Conservation (phyloP, 2,113 vertebrate species). For the Cavia porcellus region DNA sequence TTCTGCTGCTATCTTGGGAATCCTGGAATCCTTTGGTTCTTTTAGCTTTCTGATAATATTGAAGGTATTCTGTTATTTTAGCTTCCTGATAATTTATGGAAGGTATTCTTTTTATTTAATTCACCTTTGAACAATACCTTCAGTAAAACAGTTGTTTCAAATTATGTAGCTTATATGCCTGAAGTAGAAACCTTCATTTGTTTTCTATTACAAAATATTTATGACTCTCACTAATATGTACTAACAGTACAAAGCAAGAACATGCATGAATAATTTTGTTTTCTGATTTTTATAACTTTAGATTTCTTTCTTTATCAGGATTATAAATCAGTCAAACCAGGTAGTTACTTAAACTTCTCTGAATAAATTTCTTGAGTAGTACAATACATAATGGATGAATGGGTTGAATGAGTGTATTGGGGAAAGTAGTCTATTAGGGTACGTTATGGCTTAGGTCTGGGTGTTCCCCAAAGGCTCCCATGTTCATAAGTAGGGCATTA, state of each 20-base stretch:
- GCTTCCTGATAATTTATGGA: neutral
- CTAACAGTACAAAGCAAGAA: neutral
- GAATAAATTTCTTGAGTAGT: neutral
- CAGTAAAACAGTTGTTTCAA: neutral
- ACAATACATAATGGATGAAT: neutral
- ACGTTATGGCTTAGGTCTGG: neutral
- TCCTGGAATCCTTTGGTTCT: neutral
- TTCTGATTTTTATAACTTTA: neutral
- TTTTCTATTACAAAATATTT: constrained; percentile 28
- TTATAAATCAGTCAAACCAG: neutral
- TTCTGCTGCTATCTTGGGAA: neutral
- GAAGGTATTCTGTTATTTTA: neutral
- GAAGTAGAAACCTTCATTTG: constrained; percentile 39
- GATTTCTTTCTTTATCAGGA: constrained; percentile 9
- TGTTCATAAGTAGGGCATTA: neutral
- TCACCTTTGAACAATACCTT: constrained; percentile 1
- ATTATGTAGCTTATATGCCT: neutral
- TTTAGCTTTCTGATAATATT: neutral
- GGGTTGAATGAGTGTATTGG: neutral
- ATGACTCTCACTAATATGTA: neutral
- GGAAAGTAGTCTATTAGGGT: neutral
- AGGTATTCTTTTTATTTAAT: neutral
- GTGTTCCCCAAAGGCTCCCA: neutral
- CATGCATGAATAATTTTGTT: neutral
- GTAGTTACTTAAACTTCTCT: neutral